Conservation (phyloP, 2,797 vertebrate genomes). For the Characodon lateralis region DNA sequence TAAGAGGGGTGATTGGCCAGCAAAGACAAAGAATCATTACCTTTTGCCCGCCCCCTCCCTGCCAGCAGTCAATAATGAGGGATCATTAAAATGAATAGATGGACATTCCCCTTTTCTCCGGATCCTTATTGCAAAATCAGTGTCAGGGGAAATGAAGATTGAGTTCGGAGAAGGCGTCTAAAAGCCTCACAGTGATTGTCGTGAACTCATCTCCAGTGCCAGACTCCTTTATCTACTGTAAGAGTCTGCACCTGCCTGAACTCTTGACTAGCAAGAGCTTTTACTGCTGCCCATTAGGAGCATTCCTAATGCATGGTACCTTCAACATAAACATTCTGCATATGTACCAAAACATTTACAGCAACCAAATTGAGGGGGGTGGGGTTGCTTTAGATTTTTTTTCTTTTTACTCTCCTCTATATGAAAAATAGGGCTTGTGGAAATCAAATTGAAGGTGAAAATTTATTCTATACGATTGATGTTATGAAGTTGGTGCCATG, state of each 20-base stretch:
- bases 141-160: conserved; percentile 85
- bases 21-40: conserved; percentile 85
- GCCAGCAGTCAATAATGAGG: conserved; percentile 84
- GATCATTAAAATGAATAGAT: conserved; percentile 88
- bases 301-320: conserved; percentile 74
- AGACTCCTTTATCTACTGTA: conserved; percentile 79
- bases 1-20: conserved; percentile 82
- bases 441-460: conserved; percentile 21
- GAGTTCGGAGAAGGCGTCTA: conserved; percentile 82
- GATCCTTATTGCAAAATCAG: conserved; percentile 85
- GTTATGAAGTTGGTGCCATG: conserved; percentile 1
- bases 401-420: conserved; percentile 10
- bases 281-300: conserved; percentile 81
- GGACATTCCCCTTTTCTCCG: conserved; percentile 85
- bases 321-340: conserved; percentile 75
- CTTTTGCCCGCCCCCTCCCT: conserved; percentile 79
- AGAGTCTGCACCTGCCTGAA: conserved; percentile 80
- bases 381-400: conserved; percentile 44
- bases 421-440: conserved; percentile 28
- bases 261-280: conserved; percentile 77
- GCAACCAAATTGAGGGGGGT: conserved; percentile 56
- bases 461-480: conserved; percentile 41
- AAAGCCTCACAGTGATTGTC: conserved; percentile 84
- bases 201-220: conserved; percentile 80
- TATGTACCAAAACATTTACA: conserved; percentile 73